Evolutionary conservation across 2,113 vertebrate species (phyloP).

Genomic region (Synodontis membranacea): DNA sequence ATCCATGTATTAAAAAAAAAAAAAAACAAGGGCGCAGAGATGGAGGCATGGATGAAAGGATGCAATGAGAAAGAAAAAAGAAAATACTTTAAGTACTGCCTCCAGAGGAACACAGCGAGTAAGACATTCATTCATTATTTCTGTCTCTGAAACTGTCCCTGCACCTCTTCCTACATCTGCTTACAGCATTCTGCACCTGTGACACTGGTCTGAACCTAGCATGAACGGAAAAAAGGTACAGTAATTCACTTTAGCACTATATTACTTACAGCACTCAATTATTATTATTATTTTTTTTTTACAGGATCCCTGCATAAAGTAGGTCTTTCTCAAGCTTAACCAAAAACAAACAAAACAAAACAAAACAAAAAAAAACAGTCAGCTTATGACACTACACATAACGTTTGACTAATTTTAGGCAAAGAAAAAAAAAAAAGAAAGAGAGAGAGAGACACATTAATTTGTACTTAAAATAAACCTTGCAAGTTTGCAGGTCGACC

Average conservation of each 20-base stretch:
- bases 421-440: slow-evolving; percentile 21
- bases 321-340: slow-evolving; percentile 68
- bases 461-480: slow-evolving; percentile 96
- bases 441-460: slow-evolving; percentile 79
- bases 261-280: slow-evolving; percentile 11
- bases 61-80: slow-evolving; percentile 6
- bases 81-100: slow-evolving; percentile 13
- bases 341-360: not conserved
- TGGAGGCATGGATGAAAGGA: not conserved
- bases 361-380: not conserved
- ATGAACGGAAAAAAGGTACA: slow-evolving; percentile 33
- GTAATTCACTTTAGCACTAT: slow-evolving; percentile 36
- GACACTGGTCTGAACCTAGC: slow-evolving; percentile 35
- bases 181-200: slow-evolving; percentile 36
- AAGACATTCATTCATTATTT: not conserved
- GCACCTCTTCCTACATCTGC: slow-evolving; percentile 30
- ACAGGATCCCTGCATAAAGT: slow-evolving; percentile 73
- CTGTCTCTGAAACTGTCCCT: slow-evolving; percentile 33
- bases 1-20: no score
- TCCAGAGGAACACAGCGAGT: no score
- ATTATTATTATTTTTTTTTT: not conserved
- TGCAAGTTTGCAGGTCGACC: slow-evolving; percentile 94
- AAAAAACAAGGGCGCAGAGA: not conserved
- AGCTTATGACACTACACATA: slow-evolving; percentile 74
- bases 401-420: slow-evolving; percentile 66